Evolutionary conservation across 2,113 vertebrate genomes (phyloP).

Genomic region (Prionailurus bengalensis): DNA sequence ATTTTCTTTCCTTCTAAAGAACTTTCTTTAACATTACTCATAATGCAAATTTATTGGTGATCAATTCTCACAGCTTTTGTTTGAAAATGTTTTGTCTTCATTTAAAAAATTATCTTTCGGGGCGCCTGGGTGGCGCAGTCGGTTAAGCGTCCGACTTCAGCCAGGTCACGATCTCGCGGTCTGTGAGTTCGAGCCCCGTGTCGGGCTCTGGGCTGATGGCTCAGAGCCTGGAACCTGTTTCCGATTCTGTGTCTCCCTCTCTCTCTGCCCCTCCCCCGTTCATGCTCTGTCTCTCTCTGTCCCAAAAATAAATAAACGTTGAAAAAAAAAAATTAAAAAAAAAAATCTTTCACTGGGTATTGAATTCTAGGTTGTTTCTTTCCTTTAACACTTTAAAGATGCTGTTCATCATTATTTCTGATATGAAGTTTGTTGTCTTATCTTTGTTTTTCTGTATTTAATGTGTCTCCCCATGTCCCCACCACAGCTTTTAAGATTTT

Average conservation of each 20-base stretch:
- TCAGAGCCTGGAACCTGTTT: too few relatives aligned
- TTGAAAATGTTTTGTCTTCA: not conserved
- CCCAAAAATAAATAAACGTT: too few relatives aligned
- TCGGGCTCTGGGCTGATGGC: too few relatives aligned
- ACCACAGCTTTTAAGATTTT: not conserved
- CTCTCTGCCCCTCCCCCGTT: too few relatives aligned
- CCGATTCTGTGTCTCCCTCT: too few relatives aligned
- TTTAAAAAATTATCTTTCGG: not conserved
- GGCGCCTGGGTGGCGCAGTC: too few relatives aligned
- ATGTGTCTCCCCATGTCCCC: not conserved
- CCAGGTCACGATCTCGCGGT: too few relatives aligned
- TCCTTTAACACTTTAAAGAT: not conserved
- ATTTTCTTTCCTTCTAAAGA: not conserved
- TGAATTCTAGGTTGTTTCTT: not conserved
- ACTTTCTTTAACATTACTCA: not conserved
- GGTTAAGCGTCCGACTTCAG: too few relatives aligned
- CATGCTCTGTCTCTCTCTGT: too few relatives aligned
- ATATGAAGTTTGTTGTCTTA: not conserved
- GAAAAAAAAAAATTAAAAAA: too few relatives aligned
- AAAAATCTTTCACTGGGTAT: not conserved
- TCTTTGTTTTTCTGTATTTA: not conserved
- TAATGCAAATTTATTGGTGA: not conserved
- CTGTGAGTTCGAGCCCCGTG: too few relatives aligned
- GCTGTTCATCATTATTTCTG: not conserved
- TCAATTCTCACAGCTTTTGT: not conserved